These are phyloP conservation scores for Cairina moschata DNA, from an alignment of 2,113 vertebrate species.

Conservation along the genomic window DNA sequence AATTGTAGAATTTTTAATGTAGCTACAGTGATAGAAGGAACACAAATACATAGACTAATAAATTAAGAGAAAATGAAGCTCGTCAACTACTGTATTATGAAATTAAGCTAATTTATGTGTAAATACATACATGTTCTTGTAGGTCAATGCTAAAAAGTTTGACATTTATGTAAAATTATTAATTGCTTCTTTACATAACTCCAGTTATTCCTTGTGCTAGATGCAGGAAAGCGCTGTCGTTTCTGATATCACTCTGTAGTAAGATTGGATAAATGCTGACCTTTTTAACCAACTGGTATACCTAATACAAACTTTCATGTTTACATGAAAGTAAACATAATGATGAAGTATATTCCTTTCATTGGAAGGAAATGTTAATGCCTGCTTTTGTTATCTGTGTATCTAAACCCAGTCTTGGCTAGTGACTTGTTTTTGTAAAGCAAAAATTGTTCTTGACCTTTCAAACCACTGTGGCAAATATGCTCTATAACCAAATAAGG, in stretches of 20 bases:
- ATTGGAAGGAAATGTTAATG: neutral
- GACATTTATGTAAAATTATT: neutral
- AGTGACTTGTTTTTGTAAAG: neutral
- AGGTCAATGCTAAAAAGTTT: neutral
- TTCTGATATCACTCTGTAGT: neutral
- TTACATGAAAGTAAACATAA: neutral
- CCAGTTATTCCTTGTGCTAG: neutral
- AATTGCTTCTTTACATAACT: neutral
- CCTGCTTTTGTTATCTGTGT: neutral
- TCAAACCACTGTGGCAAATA: neutral
- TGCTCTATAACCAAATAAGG: neutral
- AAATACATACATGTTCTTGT: neutral
- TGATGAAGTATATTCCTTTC: neutral
- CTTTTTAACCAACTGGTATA: neutral
- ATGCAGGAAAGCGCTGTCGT: neutral
- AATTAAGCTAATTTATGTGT: neutral
- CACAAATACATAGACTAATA: fast-evolving
- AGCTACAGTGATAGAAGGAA: neutral
- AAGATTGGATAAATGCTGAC: neutral
- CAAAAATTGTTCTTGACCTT: slow-evolving; percentile 31
- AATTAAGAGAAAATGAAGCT: neutral
- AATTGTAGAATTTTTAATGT: too few species aligned
- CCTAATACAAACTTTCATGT: neutral
- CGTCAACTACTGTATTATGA: neutral
- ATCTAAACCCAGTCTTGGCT: neutral